These are phyloP conservation scores for Drosophila tripunctata DNA, from an alignment of 2,888 invertebrate genomes.

Conservation along the genomic window DNA sequence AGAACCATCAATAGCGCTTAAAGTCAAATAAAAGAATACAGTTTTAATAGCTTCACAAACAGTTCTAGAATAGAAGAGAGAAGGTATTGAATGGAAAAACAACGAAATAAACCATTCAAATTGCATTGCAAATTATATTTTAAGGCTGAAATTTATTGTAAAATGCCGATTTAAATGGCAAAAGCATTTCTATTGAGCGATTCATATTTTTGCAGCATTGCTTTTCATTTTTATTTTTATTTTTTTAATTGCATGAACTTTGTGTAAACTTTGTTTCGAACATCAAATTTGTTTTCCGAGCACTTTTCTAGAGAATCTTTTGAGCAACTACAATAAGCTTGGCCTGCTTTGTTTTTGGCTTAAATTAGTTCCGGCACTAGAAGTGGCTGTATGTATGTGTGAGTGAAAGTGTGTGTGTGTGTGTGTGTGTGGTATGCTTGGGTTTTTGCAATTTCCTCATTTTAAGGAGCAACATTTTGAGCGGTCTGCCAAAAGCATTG, in stretches of 20 bases:
- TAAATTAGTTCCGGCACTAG: conserved; percentile 31
- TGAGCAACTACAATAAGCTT: not conserved
- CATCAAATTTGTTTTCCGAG: not conserved
- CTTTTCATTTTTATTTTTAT: too few relatives aligned
- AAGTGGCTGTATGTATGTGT: not conserved
- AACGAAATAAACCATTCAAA: too few relatives aligned
- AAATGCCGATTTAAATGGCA: too few relatives aligned
- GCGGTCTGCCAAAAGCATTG: conserved; percentile 31
- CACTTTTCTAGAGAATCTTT: conserved; percentile 26
- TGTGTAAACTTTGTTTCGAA: not conserved
- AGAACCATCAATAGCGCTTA: not conserved
- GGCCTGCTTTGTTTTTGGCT: conserved; percentile 29
- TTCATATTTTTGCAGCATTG: too few relatives aligned
- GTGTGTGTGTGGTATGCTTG: conserved; percentile 5
- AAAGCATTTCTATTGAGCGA: too few relatives aligned
- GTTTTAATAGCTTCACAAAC: not conserved
- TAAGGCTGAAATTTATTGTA: too few relatives aligned
- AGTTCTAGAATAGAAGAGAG: too few relatives aligned
- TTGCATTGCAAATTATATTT: too few relatives aligned
- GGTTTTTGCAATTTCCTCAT: conserved; percentile 52
- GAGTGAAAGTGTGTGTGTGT: conserved; percentile 12
- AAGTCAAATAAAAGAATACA: not conserved
- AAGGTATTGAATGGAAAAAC: too few relatives aligned
- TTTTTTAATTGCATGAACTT: too few relatives aligned
- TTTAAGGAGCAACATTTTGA: conserved; percentile 12